Evolutionary conservation across 1,140 invertebrate genomes (phyloP).

Genomic region (Ceratina japonica): DNA sequence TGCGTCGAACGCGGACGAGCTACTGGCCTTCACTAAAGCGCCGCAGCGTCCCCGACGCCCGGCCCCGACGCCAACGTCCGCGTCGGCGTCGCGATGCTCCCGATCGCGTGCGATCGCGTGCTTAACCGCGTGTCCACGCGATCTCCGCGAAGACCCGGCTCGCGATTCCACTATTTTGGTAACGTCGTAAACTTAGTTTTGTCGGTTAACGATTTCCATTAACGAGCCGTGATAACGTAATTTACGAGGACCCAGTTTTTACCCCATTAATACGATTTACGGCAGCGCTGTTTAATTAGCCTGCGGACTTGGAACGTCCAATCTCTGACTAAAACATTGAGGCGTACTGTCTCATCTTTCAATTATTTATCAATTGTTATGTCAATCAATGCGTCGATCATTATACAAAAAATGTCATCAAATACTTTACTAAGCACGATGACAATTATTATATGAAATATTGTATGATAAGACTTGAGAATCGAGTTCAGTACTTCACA

Average conservation of each 20-base stretch:
- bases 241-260: constrained; percentile 4
- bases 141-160: neutral
- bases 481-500: too few species aligned
- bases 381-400: too few species aligned
- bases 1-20: constrained; percentile 65
- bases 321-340: too few species aligned
- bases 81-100: constrained; percentile 56
- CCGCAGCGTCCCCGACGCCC: constrained; percentile 15
- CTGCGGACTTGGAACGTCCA: neutral
- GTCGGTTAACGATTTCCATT: constrained; percentile 18
- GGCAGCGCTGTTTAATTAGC: neutral
- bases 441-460: too few species aligned
- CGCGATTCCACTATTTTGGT: constrained; percentile 5
- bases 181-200: constrained; percentile 20
- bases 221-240: constrained; percentile 23
- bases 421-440: too few species aligned
- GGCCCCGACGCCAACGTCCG: constrained; percentile 31
- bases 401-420: too few species aligned
- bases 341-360: too few species aligned
- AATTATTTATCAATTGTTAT: too few species aligned
- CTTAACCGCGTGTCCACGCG: constrained; percentile 50
- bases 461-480: too few species aligned
- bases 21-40: constrained; percentile 69
- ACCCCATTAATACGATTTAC: neutral
- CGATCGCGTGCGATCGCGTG: constrained; percentile 65